These are phyloP conservation scores for Trachelus iudaicus DNA, from an alignment of 2,888 invertebrate species.

Conservation along the genomic window DNA sequence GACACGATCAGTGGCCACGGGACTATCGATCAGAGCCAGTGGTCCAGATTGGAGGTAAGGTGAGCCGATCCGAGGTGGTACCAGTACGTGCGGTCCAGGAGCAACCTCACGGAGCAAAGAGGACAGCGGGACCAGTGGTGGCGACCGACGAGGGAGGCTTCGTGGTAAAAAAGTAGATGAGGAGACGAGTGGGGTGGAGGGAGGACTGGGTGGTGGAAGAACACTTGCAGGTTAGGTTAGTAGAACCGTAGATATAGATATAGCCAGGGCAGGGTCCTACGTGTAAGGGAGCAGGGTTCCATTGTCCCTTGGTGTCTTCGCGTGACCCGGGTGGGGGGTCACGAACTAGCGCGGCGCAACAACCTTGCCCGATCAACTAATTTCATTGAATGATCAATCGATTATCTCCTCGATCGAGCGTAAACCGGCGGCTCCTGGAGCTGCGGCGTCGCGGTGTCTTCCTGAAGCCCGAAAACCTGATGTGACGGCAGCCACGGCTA, in stretches of 20 bases:
- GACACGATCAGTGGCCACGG: not conserved
- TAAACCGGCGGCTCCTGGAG: slow-evolving; percentile 32
- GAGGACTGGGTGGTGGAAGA: not conserved
- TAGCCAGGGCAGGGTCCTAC: not conserved
- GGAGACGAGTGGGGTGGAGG: not conserved
- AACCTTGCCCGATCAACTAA: slow-evolving; percentile 34
- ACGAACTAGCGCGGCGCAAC: not conserved
- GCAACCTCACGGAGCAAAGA: not conserved
- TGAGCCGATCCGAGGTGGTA: not conserved
- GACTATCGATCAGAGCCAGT: not conserved
- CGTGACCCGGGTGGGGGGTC: not conserved
- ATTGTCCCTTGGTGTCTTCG: slow-evolving; percentile 4
- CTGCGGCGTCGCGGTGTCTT: slow-evolving; percentile 1
- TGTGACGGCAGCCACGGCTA: not conserved
- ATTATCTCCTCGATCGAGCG: slow-evolving; percentile 58
- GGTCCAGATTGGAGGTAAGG: not conserved
- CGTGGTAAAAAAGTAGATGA: not conserved
- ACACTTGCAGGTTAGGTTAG: not conserved
- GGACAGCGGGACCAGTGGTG: not conserved
- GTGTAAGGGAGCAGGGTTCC: not conserved
- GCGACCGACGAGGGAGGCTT: not conserved
- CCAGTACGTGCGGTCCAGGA: not conserved
- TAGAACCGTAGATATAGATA: not conserved
- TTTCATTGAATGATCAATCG: slow-evolving; percentile 53
- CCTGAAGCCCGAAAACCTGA: not conserved